A percentile compares a stretch with the other conserved stretches of the same genome.
phyloP scores from a whole-genome alignment of 2,888 invertebrate species.

The Andrena marginata region DNA sequence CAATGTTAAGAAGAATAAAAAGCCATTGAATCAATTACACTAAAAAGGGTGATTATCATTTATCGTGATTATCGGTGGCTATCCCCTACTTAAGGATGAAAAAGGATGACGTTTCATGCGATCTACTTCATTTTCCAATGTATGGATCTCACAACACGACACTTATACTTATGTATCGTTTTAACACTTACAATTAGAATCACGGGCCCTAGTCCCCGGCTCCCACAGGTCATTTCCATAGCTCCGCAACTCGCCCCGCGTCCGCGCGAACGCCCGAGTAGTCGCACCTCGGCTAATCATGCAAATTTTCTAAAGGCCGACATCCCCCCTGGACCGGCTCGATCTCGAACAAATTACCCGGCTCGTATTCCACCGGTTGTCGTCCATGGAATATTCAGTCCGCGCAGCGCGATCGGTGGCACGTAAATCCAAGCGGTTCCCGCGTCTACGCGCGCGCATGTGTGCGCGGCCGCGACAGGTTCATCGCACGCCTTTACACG shows the following conservation, averaged over 20 bases:
- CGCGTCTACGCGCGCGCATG: conserved; percentile 21
- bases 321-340: conserved; percentile 24
- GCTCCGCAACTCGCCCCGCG: not conserved
- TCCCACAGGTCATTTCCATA: not conserved
- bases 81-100: no score
- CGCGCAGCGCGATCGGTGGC: conserved; percentile 37
- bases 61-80: no score
- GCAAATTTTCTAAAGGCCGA: conserved; percentile 63
- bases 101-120: no score
- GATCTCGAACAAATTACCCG: conserved; percentile 59
- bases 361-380: conserved; percentile 41
- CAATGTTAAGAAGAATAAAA: no score
- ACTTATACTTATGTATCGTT: no score
- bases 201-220: no score
- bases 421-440: conserved; percentile 53
- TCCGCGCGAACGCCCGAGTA: not conserved
- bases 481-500: conserved; percentile 51
- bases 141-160: no score
- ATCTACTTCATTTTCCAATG: no score
- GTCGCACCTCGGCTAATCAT: conserved; percentile 63
- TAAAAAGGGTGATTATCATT: no score
- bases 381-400: conserved; percentile 41
- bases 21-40: no score
- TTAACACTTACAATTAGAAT: no score
- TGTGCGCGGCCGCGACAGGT: conserved; percentile 60